phyloP scores from a whole-genome alignment of 2,888 invertebrate species.

The Cetonia aurata region DNA sequence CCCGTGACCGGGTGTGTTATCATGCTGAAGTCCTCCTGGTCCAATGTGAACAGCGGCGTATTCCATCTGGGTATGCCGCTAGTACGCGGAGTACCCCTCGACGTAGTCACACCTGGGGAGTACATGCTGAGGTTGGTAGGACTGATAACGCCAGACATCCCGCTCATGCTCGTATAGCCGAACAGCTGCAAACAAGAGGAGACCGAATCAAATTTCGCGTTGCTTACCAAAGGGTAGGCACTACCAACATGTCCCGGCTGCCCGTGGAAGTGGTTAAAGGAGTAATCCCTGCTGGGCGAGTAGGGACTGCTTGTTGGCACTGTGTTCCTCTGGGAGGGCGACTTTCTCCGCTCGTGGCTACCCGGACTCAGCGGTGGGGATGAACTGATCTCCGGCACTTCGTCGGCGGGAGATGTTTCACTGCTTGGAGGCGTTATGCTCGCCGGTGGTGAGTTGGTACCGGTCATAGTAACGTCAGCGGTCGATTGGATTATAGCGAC shows the following conservation, averaged over 20 bases:
- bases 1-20: constrained; percentile 81
- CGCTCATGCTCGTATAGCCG: constrained; percentile 89
- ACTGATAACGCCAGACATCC: constrained; percentile 90
- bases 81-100: constrained; percentile 77
- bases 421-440: constrained; percentile 72
- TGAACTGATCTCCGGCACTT: constrained; percentile 61
- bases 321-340: constrained; percentile 62
- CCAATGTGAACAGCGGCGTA: constrained; percentile 86
- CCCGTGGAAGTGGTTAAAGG: constrained; percentile 90
- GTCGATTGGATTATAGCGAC: constrained; percentile 96
- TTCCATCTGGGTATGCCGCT: constrained; percentile 81
- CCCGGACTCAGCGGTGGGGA: constrained; percentile 66
- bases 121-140: constrained; percentile 90
- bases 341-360: constrained; percentile 63
- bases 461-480: constrained; percentile 71
- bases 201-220: constrained; percentile 50
- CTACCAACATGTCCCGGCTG: constrained; percentile 85
- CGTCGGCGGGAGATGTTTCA: constrained; percentile 64
- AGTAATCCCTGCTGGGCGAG: constrained; percentile 61
- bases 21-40: constrained; percentile 93
- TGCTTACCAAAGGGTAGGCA: constrained; percentile 60
- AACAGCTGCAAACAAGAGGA: constrained; percentile 77
- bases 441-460: constrained; percentile 74
- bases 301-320: constrained; percentile 61
- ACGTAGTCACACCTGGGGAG: constrained; percentile 79